These are phyloP conservation scores for Napeogenes inachia DNA, from an alignment of 2,888 invertebrate genomes.

Conservation along the genomic window DNA sequence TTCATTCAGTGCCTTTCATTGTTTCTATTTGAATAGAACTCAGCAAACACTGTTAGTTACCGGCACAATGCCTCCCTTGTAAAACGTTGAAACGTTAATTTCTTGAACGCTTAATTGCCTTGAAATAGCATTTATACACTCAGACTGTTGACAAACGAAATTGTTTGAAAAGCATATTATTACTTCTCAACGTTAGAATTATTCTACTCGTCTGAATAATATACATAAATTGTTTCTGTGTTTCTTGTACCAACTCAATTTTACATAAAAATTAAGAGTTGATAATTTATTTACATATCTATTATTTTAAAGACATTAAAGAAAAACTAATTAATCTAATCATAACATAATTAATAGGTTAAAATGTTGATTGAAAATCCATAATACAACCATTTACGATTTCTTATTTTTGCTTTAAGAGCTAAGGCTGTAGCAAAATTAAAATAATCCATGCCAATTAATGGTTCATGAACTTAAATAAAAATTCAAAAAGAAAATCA, in stretches of 20 bases:
- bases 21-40: constrained; percentile 30
- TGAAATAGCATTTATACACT: constrained; percentile 22
- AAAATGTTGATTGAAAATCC: too few species aligned
- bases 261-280: background rate
- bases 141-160: constrained; percentile 1
- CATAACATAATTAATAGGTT: too few species aligned
- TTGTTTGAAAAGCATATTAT: background rate
- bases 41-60: constrained; percentile 28
- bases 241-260: background rate
- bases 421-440: too few species aligned
- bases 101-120: constrained; percentile 28
- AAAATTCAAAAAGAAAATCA: too few species aligned
- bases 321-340: too few species aligned
- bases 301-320: too few species aligned
- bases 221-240: background rate
- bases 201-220: background rate
- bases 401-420: too few species aligned
- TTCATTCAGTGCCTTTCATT: constrained; percentile 24
- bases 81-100: constrained; percentile 28
- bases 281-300: background rate
- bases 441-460: too few species aligned
- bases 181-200: background rate
- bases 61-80: constrained; percentile 27
- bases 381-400: too few species aligned
- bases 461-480: too few species aligned